Conservation (phyloP, 2,797 vertebrate genomes). For the Micromesistius poutassou region DNA sequence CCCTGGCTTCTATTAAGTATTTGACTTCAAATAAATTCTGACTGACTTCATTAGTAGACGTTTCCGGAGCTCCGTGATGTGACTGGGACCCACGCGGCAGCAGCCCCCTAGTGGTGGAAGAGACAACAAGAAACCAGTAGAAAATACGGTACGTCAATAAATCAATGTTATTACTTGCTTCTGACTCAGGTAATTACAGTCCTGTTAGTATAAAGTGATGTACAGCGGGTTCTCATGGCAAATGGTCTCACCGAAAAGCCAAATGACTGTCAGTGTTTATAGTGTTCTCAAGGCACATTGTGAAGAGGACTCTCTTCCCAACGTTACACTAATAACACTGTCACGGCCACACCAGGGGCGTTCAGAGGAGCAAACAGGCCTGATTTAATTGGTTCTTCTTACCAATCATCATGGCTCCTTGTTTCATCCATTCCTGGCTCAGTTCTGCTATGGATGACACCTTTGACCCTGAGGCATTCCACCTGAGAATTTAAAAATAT, state of each 20-base stretch:
- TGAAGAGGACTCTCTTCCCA: no score
- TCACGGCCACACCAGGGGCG: no score
- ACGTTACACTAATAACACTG: no score
- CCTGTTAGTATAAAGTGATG: no score
- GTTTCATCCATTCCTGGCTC: constrained; percentile 66
- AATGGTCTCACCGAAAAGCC: no score
- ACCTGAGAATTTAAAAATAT: constrained; percentile 45
- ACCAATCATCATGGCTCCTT: constrained; percentile 79
- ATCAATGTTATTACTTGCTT: neutral
- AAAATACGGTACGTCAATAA: neutral
- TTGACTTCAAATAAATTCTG: no score
- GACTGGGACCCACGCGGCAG: constrained; percentile 67
- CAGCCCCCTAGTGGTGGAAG: constrained; percentile 72
- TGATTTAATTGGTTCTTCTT: neutral
- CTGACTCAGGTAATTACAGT: neutral
- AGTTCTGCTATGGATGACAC: constrained; percentile 42
- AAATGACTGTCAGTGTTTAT: no score
- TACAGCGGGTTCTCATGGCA: no score
- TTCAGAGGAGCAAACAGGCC: no score
- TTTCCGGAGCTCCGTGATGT: constrained; percentile 61
- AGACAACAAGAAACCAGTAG: neutral
- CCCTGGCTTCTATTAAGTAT: no score
- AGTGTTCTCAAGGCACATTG: no score
- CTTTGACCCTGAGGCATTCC: constrained; percentile 45
- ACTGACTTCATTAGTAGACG: constrained; percentile 34